phyloP scores from a whole-genome alignment of 2,888 invertebrate species.

The Eutolmus rufibarbis region DNA sequence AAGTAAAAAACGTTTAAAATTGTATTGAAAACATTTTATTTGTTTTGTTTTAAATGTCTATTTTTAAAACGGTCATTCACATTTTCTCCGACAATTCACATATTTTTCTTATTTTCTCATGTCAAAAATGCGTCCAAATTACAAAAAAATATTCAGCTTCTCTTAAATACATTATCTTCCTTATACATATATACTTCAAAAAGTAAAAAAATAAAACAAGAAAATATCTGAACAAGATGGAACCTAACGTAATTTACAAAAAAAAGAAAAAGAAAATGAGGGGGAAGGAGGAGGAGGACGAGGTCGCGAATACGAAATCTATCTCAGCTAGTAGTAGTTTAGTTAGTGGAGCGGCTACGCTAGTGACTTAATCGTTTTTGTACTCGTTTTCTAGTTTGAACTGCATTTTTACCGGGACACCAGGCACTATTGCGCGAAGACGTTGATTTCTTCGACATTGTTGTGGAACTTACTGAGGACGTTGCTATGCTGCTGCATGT shows the following conservation, averaged over 20 bases:
- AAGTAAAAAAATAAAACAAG: conserved; percentile 8
- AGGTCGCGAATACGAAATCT: conserved; percentile 20
- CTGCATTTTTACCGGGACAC: conserved; percentile 51
- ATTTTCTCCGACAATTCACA: neutral
- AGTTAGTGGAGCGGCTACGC: conserved; percentile 24
- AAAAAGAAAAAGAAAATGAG: neutral
- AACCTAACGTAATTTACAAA: neutral
- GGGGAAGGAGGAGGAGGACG: neutral
- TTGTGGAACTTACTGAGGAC: conserved; percentile 1
- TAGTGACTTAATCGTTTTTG: conserved; percentile 53
- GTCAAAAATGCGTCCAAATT: neutral
- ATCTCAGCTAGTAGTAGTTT: neutral
- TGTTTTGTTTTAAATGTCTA: conserved; percentile 8
- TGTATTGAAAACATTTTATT: neutral
- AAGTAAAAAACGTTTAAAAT: neutral
- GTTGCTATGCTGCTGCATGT: neutral
- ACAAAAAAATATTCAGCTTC: conserved; percentile 37
- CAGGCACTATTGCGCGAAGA: conserved; percentile 52
- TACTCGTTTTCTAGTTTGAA: conserved; percentile 51
- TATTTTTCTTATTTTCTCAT: neutral
- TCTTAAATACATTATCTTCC: conserved; percentile 23
- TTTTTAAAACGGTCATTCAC: neutral
- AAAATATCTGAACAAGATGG: neutral
- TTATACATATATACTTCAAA: neutral
- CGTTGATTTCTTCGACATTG: conserved; percentile 44